Evolutionary conservation across 2,113 vertebrate species (phyloP), one percentile per base, ranked within the genome.

Genomic region (Centropus unirufus): DNA sequence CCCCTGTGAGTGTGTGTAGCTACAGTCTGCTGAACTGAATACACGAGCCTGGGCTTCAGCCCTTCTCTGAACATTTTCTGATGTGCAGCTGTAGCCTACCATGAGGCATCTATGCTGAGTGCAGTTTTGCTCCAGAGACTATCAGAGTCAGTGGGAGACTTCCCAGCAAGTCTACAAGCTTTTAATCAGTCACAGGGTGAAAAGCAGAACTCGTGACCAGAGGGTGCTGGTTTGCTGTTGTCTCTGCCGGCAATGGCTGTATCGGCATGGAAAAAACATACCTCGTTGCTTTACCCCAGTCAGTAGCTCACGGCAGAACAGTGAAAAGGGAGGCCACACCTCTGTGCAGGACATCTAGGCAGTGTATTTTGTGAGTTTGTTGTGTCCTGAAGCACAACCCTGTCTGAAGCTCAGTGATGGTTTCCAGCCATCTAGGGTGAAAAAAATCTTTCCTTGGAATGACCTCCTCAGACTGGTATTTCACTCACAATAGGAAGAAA

Each of bases 401-500:
- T 68, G 63, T 63, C 61, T 9, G 3, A 13, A 83, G 79, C 26
- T 7, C 17, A 59, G 64, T 1, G 0, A 57, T 61, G 67, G 14
- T 79, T 47, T 85, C 63, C 63, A 89, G 87, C 67, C 89, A 90
- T 77, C 67, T 79, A 52, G 72, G 42, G 73, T 62, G 89, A 83
- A 76, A 90, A 57, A 95, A 83, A 91, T 29, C 72, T 52, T 75
- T 87, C 69, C 54, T 93, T 77, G 59, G 64, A 81, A 81, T 81
- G 70, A 83, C 80, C 77, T 93, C 49, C 66, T 90, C 63, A 49
- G 80, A 69, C 67, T 76, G 76, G 85, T 54, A 86, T 95, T 94
- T 92, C 75, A 95, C 75, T 55, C 57, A 59, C 36, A 47, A 21
- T 20, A 14, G 74, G 20, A n/a, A n/a, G 26, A 59, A 44, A 6